Evolutionary conservation across 2,797 vertebrate species (phyloP).

Genomic region (Coendou prehensilis): DNA sequence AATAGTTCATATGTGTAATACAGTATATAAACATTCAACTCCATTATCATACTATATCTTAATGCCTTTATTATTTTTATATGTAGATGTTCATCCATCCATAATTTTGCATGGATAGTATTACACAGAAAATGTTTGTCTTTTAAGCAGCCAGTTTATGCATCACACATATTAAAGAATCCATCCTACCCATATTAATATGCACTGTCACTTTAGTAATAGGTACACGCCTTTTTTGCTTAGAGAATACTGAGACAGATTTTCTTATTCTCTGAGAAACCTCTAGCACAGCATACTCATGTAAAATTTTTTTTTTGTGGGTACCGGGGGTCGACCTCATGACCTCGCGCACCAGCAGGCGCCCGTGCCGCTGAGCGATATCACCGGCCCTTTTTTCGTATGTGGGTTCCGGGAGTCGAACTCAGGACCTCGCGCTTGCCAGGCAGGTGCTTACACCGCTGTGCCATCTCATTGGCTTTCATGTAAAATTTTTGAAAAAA

Average conservation of each 20-base stretch:
- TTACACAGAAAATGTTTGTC: not conserved
- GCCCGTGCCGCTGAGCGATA: too few species aligned
- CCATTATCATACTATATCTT: not conserved
- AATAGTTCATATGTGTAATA: not conserved
- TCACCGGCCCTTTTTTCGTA: too few species aligned
- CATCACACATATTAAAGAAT: not conserved
- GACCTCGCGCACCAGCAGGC: too few species aligned
- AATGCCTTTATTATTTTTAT: not conserved
- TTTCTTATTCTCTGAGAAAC: not conserved
- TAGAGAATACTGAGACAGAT: not conserved
- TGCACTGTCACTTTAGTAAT: not conserved
- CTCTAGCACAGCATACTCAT: not conserved
- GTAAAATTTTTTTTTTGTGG: not conserved
- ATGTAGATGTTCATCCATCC: slow-evolving; percentile 24
- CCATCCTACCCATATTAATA: not conserved
- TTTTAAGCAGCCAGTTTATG: not conserved
- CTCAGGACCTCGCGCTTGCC: too few species aligned
- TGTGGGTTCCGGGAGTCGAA: too few species aligned
- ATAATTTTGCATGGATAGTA: not conserved
- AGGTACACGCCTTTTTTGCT: not conserved
- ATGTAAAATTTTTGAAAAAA: not conserved
- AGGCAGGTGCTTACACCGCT: too few species aligned
- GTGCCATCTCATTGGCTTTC: too few species aligned
- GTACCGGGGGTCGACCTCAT: too few species aligned
- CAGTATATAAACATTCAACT: not conserved